phyloP scores from a whole-genome alignment of 2,888 invertebrate species.

The Sarcophaga variegata region DNA sequence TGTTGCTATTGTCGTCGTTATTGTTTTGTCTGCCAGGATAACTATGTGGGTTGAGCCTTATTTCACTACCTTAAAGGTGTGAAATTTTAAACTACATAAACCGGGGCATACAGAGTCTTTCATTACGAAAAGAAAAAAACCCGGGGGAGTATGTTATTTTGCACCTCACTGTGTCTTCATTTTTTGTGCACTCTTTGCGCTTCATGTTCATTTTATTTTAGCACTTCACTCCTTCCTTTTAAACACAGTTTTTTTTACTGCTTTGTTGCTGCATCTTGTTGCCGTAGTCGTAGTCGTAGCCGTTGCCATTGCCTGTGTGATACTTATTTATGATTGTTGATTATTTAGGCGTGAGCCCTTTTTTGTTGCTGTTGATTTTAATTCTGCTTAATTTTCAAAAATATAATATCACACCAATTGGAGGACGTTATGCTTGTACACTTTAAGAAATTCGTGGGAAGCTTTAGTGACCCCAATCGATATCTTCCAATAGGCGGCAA shows the following conservation, averaged over 20 bases:
- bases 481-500: constrained; percentile 1
- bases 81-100: constrained; percentile 58
- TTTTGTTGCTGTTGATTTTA: constrained; percentile 61
- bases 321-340: constrained; percentile 70
- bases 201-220: constrained; percentile 60
- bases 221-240: constrained; percentile 27
- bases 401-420: constrained; percentile 56
- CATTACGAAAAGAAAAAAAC: constrained; percentile 38
- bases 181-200: constrained; percentile 14
- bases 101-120: neutral
- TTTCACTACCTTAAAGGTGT: constrained; percentile 68
- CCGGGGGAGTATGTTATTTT: constrained; percentile 63
- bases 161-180: constrained; percentile 56
- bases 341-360: constrained; percentile 69
- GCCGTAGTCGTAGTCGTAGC: too few relatives aligned
- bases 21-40: constrained; percentile 58
- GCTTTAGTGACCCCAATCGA: constrained; percentile 5
- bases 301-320: constrained; percentile 44
- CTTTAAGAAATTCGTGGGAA: constrained; percentile 55
- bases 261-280: constrained; percentile 18
- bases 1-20: constrained; percentile 31
- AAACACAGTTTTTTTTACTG: neutral
- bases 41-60: constrained; percentile 68
- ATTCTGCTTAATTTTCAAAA: constrained; percentile 60
- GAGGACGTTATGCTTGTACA: constrained; percentile 46